Conservation (phyloP, 2,888 invertebrate genomes). For the Miltochrista miniata region DNA sequence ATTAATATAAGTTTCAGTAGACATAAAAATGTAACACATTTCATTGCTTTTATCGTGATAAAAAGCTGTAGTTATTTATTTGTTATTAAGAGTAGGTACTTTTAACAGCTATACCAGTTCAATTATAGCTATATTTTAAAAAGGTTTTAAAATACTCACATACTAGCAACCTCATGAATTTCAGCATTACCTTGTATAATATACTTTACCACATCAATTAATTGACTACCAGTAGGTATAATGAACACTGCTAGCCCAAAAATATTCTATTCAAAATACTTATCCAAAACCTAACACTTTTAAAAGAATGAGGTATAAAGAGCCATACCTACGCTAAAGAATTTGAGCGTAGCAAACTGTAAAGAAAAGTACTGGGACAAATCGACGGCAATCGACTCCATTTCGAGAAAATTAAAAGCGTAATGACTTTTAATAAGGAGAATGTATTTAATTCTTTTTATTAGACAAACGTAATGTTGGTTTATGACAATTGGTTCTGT, state of each 20-base stretch:
- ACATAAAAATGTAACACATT: too few species aligned
- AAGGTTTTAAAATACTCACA: conserved; percentile 43
- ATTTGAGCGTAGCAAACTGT: conserved; percentile 47
- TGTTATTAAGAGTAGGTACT: too few species aligned
- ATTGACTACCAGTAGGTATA: conserved; percentile 48
- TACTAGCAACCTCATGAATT: conserved; percentile 52
- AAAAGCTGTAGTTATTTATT: too few species aligned
- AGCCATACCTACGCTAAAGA: conserved; percentile 57
- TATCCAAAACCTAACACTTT: conserved; percentile 46
- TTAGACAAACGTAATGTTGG: conserved; percentile 10
- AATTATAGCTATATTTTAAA: neutral
- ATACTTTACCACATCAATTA: conserved; percentile 45
- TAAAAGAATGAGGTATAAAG: conserved; percentile 45
- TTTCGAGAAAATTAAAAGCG: conserved; percentile 31
- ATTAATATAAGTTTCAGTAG: too few species aligned
- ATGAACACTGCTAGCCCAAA: conserved; percentile 40
- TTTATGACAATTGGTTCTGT: conserved; percentile 14
- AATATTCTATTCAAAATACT: conserved; percentile 34
- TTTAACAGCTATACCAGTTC: too few species aligned
- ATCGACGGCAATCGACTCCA: conserved; percentile 41
- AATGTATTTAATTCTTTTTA: conserved; percentile 9
- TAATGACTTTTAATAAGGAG: conserved; percentile 28
- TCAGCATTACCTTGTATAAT: conserved; percentile 44
- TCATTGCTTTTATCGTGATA: too few species aligned
- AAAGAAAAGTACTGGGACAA: conserved; percentile 45